These are phyloP conservation scores for Sciurus niger DNA, from an alignment of 2,113 vertebrate species.

Conservation along the genomic window DNA sequence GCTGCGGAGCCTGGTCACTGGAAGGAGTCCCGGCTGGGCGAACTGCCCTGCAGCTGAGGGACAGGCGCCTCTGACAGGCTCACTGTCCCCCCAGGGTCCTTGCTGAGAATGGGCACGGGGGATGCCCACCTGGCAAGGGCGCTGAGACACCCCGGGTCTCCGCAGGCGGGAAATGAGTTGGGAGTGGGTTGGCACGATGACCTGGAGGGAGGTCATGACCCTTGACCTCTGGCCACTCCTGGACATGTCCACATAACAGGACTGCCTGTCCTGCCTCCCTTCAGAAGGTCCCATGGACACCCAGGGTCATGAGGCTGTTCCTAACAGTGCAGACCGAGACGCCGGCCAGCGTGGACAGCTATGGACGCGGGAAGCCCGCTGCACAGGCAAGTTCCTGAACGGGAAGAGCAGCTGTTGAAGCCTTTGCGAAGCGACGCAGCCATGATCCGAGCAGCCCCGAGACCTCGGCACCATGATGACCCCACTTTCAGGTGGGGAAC, in stretches of 20 bases:
- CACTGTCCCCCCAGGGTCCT: background rate
- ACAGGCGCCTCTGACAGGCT: too few species aligned
- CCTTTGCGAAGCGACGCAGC: fast-evolving
- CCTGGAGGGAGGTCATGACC: background rate
- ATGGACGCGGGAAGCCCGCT: background rate
- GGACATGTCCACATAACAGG: background rate
- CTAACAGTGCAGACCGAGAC: too few species aligned
- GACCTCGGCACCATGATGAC: background rate
- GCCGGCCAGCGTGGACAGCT: too few species aligned
- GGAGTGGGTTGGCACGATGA: too few species aligned
- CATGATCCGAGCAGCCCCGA: background rate
- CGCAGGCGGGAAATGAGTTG: background rate
- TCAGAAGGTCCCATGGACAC: background rate
- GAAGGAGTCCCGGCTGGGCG: too few species aligned
- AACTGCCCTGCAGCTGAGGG: background rate
- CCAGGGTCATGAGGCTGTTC: background rate
- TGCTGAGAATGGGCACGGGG: fast-evolving
- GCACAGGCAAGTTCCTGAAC: fast-evolving
- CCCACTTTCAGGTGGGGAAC: background rate
- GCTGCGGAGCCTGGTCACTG: too few species aligned
- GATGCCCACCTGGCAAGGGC: background rate
- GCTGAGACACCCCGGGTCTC: background rate
- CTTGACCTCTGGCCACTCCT: background rate
- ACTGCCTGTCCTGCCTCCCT: background rate
- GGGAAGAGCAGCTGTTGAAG: background rate